Conservation (phyloP, 2,797 vertebrate species). For the Sternarchorhynchus goeldii region DNA sequence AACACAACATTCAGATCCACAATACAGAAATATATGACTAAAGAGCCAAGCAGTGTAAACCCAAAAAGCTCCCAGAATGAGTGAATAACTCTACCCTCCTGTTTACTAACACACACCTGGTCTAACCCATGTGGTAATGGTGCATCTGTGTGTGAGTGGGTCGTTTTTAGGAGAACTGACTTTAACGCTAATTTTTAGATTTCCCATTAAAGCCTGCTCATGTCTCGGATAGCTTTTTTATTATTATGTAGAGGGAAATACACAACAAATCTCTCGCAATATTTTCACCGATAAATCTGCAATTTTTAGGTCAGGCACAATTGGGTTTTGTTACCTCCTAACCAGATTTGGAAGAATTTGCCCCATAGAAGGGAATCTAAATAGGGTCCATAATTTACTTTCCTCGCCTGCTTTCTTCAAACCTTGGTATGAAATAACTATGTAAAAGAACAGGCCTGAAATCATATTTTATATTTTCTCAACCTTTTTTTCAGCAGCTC, state of each 20-base stretch:
- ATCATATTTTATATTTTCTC: slow-evolving; percentile 43
- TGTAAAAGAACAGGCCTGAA: slow-evolving; percentile 56
- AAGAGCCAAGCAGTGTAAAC: background rate
- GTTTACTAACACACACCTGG: background rate
- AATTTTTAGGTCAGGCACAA: slow-evolving; percentile 32
- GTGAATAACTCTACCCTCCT: background rate
- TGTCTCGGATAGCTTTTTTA: slow-evolving; percentile 4
- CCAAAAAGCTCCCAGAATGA: background rate
- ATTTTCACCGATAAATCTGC: slow-evolving; percentile 31
- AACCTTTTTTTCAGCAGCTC: slow-evolving; percentile 59
- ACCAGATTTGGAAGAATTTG: slow-evolving; percentile 55
- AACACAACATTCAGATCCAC: background rate
- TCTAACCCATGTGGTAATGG: background rate
- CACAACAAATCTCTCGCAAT: slow-evolving; percentile 19
- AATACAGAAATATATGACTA: too few species aligned
- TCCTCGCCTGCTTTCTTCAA: slow-evolving; percentile 60
- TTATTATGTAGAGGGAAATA: slow-evolving; percentile 36
- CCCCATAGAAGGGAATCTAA: slow-evolving; percentile 61
- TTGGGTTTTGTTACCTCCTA: slow-evolving; percentile 55
- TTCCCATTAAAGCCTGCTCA: slow-evolving; percentile 23
- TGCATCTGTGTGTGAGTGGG: background rate
- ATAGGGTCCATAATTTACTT: slow-evolving; percentile 69
- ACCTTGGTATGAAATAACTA: slow-evolving; percentile 72
- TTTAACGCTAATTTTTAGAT: slow-evolving; percentile 7
- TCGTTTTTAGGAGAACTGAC: background rate